Evolutionary conservation across 1,140 invertebrate genomes (phyloP).

Genomic region (Frieseomelitta varia): DNA sequence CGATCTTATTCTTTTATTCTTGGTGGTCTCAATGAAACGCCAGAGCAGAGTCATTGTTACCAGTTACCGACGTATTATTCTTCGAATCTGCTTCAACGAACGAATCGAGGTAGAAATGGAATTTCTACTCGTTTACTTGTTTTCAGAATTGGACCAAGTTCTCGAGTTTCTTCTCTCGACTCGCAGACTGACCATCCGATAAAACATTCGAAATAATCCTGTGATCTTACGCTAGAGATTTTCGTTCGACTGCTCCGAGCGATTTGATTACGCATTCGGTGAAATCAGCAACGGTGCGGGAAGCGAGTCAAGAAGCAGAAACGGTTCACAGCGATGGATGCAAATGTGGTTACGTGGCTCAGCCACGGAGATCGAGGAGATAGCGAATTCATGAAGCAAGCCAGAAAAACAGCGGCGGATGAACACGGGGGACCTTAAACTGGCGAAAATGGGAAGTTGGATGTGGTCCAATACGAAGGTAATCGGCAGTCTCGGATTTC

Average conservation of each 20-base stretch:
- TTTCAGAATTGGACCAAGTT: no score
- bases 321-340: conserved; percentile 29
- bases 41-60: conserved; percentile 17
- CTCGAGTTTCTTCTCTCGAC: no score
- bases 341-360: conserved; percentile 52
- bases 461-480: conserved; percentile 69
- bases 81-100: background rate
- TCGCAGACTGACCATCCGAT: background rate
- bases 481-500: conserved; percentile 70
- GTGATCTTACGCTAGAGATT: background rate
- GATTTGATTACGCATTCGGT: background rate
- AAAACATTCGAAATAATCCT: background rate
- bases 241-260: background rate
- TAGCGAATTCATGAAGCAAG: conserved; percentile 41
- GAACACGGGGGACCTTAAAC: conserved; percentile 63
- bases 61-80: conserved; percentile 4
- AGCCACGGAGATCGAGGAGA: conserved; percentile 39
- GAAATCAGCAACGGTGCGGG: no score
- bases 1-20: background rate
- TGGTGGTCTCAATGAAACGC: background rate
- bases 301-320: background rate
- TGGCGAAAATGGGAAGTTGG: conserved; percentile 70
- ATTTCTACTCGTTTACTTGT: no score
- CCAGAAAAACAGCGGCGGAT: conserved; percentile 59
- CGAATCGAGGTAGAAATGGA: no score